Conservation (phyloP, 2,888 invertebrate species). For the Clivina fossor region DNA sequence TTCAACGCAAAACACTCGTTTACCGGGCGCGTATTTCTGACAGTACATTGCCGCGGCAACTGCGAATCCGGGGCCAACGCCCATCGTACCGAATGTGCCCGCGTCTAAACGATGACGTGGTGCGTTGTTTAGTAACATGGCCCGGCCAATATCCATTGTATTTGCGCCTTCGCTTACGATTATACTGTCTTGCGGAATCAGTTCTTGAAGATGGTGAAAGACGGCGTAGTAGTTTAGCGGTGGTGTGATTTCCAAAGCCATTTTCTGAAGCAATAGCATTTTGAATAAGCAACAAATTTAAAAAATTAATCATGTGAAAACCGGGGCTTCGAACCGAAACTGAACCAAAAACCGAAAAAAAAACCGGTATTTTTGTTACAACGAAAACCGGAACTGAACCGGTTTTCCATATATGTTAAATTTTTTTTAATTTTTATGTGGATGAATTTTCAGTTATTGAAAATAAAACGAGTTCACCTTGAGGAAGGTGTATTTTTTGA, state of each 20-base stretch:
- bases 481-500: no score
- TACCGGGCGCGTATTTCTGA: conserved; percentile 75
- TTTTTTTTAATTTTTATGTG: conserved; percentile 21
- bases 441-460: no score
- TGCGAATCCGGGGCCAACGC: conserved; percentile 89
- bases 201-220: conserved; percentile 77
- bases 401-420: neutral
- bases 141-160: conserved; percentile 97
- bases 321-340: no score
- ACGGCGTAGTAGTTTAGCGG: conserved; percentile 95
- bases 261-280: conserved; percentile 55
- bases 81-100: conserved; percentile 97
- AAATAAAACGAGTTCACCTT: no score
- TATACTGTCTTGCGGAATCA: conserved; percentile 78
- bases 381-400: no score
- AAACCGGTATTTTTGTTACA: neutral
- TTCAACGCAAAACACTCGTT: conserved; percentile 89
- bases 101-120: conserved; percentile 92
- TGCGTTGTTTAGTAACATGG: conserved; percentile 78
- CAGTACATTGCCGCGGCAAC: conserved; percentile 91
- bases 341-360: no score
- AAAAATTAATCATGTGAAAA: no score
- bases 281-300: no score
- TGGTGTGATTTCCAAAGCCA: conserved; percentile 68
- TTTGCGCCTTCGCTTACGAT: conserved; percentile 98